phyloP scores from a whole-genome alignment of 2,113 vertebrate genomes.

The Pseudonaja textilis region DNA sequence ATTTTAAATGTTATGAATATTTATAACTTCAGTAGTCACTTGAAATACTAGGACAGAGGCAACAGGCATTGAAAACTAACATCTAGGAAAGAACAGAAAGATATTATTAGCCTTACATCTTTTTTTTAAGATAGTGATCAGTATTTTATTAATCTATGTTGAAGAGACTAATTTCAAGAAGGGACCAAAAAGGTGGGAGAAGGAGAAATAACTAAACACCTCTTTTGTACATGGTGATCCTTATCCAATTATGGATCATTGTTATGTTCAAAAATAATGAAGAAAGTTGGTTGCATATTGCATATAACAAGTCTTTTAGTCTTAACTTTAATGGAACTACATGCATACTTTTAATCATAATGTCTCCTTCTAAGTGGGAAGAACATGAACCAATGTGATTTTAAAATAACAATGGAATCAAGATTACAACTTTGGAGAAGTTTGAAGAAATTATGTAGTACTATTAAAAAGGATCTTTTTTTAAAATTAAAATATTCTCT shows the following conservation, averaged over 20 bases:
- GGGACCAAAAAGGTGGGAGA: background rate
- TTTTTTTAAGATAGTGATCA: background rate
- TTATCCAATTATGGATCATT: background rate
- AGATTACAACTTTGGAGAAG: slow-evolving; percentile 4
- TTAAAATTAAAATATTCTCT: background rate
- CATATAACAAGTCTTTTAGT: background rate
- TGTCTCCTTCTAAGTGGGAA: slow-evolving; percentile 47
- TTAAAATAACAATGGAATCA: slow-evolving; percentile 38
- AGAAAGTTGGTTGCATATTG: background rate
- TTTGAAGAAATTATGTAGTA: slow-evolving; percentile 51
- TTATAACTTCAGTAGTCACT: background rate
- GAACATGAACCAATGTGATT: slow-evolving; percentile 29
- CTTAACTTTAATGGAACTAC: slow-evolving; percentile 32
- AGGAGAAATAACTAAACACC: background rate
- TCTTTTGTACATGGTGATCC: background rate
- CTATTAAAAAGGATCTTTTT: background rate
- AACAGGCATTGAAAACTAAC: background rate
- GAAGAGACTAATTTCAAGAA: background rate
- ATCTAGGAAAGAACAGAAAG: background rate
- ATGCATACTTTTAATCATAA: slow-evolving; percentile 51
- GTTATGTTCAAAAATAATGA: background rate
- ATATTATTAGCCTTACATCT: background rate
- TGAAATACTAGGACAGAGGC: background rate
- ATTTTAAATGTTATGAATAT: background rate
- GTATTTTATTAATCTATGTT: background rate